A percentile compares a stretch with the other conserved stretches of the same genome.
Conservation (phyloP, 2,797 vertebrate species). For the Gastrophryne carolinensis region DNA sequence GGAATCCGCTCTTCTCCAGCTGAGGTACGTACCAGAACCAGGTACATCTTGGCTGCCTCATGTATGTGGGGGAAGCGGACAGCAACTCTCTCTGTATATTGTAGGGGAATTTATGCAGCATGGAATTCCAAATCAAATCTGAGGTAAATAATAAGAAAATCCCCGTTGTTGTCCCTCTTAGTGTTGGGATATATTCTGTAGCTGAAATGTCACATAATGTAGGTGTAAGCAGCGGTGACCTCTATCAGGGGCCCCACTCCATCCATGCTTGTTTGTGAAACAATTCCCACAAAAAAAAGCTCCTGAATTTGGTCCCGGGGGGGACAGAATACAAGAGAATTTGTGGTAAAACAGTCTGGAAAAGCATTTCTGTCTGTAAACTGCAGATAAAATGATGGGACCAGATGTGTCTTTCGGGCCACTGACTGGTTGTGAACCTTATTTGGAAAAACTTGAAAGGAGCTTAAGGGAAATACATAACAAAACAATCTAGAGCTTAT, state of each 20-base stretch:
- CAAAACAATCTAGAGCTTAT: constrained; percentile 60
- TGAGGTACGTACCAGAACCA: no score
- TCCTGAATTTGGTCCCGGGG: constrained; percentile 54
- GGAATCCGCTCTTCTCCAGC: no score
- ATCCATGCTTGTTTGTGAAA: constrained; percentile 33
- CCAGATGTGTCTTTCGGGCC: constrained; percentile 58
- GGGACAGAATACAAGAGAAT: constrained; percentile 57
- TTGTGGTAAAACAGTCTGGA: constrained; percentile 62
- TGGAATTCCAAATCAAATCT: no score
- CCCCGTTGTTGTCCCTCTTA: no score
- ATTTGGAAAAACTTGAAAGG: constrained; percentile 69
- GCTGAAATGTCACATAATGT: background rate
- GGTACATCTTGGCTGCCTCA: no score
- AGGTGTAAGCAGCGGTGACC: constrained; percentile 42
- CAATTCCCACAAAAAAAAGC: constrained; percentile 51
- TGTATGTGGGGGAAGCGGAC: no score
- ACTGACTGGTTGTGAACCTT: constrained; percentile 59
- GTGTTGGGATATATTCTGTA: no score
- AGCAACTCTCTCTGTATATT: no score
- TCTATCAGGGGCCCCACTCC: constrained; percentile 28
- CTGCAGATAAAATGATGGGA: constrained; percentile 59
- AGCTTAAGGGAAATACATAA: constrained; percentile 59
- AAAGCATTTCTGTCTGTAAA: constrained; percentile 59
- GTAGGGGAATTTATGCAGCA: no score
- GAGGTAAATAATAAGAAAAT: no score